Evolutionary conservation across 2,888 invertebrate genomes (phyloP), one percentile per base, ranked within the genome.

Genomic region (Tridacna gigas): DNA sequence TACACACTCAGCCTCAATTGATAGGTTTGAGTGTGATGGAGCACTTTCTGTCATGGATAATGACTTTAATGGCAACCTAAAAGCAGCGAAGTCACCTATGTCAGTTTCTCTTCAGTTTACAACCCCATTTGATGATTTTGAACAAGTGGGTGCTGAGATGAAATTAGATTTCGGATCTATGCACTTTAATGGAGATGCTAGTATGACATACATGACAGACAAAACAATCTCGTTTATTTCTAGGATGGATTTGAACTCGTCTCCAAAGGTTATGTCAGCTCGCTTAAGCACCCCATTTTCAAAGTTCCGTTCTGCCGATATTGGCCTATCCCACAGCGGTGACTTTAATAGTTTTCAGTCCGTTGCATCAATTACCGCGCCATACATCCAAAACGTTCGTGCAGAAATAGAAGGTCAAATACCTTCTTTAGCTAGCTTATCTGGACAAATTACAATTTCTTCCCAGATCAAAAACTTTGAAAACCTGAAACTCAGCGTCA

Each of bases 21-120:
- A 86, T 45, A 83, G 86, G 22, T 86, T 81, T 66, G 86, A 86
- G 79, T 79, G 86, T 63, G 77, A 81, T 79, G 81, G 73, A 18
- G 79, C 83, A 5, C 18, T 79, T 25, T 79, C 66, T 37, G 73
- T 83, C 0, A 73, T 83, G 60, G 67, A 81, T 22, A 83, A 79
- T 7, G 86, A 83, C n/a, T 47, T 86, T 28, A 74, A 51, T 51
- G 86, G 83, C 26, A 79, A 71, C 47, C 63, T 86, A 3, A 71
- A 73, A 69, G 83, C 81, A 18, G 79, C 80, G 1, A 79, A 73
- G 37, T 22, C 75, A 56, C 86, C 86, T 12, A 11, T 79, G 25
- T 67, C 48, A 25, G 78, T 73, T 13, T 61, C 60, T 45, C 12
- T 86, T 18, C 47, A 65, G 37, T 20, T 81, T 5, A 77, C 60